Base-by-base conservation (phyloP, 2,888 invertebrate genomes). In the Amphipyra berbera region DNA sequence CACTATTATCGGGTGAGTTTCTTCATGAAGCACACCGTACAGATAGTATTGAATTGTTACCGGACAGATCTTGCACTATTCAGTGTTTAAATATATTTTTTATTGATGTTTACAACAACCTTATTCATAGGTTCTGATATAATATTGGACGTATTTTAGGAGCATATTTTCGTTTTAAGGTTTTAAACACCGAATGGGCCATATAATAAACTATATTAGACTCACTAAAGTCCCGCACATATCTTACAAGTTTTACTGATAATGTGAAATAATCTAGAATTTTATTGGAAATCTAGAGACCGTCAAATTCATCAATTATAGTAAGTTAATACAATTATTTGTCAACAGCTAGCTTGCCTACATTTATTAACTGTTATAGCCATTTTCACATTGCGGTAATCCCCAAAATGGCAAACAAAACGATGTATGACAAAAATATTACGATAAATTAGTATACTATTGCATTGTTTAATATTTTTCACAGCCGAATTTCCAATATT, bases 401-500 rank as follows among this genome's bases (percentile, higher is more conserved):
- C n/a, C 8, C 8, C 9, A 12, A 30, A n/a, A 42, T 62, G 13
- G n/a, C 56, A 44, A 48, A 35, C 15, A 13, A 58, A 21, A 12
- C 13, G 13, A 21, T 27, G 44, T 53, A 14, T 9, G 13, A 40
- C 50, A 62, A 12, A 42, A 53, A 59, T 46, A 60, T 71, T 40
- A n/a, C 10, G 27, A 30, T 40, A 35, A 21, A 66, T 59, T 59
- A 45, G 5, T 42, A 40, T 8, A 37, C 13, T 52, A 54, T 63
- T 78, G 48, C 64, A 78, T 50, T 57, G 56, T 61, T 70, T 65
- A 42, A 45, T 61, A 61, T 62, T 65, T 72, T 60, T 74, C 78
- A 79, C 78, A 78, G 79, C 74, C 79, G 47, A 61, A 56, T 68
- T 64, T 37, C 60, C 49, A 64, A 61, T 68, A 70, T 64, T 41